phyloP scores from a whole-genome alignment of 2,888 invertebrate species.

The Sthenelais limicola region DNA sequence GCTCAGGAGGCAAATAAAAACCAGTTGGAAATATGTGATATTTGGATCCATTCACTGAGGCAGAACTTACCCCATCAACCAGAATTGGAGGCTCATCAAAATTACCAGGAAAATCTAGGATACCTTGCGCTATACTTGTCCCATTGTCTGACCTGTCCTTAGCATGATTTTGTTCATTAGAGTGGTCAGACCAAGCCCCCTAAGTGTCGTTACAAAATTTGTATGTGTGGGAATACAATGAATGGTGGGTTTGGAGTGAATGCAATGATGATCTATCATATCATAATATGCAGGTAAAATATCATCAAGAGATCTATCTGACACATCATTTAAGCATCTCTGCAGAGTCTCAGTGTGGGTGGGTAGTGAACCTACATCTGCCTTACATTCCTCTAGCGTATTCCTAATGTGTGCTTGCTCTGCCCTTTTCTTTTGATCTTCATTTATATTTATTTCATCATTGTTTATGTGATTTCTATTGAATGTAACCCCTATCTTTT shows the following conservation, averaged over 20 bases:
- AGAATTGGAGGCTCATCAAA: background rate
- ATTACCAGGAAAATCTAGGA: slow-evolving; percentile 7
- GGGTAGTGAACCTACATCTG: background rate
- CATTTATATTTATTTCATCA: background rate
- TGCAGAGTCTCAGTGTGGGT: background rate
- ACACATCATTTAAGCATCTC: no score
- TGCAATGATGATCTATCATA: no score
- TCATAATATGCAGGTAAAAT: no score
- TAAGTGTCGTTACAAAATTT: background rate
- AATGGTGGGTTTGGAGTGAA: no score
- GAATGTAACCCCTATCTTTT: background rate
- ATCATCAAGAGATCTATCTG: no score
- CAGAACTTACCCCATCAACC: no score
- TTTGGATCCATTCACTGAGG: no score
- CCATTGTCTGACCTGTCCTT: background rate
- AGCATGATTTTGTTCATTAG: background rate
- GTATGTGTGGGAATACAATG: no score
- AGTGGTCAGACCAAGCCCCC: background rate
- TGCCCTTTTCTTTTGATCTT: slow-evolving; percentile 8
- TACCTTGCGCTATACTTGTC: slow-evolving; percentile 6
- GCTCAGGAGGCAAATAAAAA: no score
- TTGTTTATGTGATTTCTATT: background rate
- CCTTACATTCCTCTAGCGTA: background rate
- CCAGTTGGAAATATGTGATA: no score
- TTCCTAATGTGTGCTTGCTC: background rate